phyloP scores from a whole-genome alignment of 2,113 vertebrate species.

The Chelonoidis abingdonii region DNA sequence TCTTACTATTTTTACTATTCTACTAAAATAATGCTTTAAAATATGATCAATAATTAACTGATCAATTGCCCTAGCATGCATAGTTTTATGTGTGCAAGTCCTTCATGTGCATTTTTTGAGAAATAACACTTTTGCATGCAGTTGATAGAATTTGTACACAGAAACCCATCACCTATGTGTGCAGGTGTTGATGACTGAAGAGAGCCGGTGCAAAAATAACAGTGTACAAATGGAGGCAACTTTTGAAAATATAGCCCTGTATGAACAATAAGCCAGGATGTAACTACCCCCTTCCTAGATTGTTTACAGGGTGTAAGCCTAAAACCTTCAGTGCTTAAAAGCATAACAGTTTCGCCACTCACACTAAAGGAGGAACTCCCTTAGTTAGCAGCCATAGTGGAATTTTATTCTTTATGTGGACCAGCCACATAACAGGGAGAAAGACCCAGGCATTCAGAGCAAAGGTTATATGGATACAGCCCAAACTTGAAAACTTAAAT shows the following conservation, averaged over 20 bases:
- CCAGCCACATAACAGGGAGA: accelerated
- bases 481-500: background rate
- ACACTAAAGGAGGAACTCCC: background rate
- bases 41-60: background rate
- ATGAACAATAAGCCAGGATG: background rate
- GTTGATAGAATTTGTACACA: background rate
- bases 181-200: background rate
- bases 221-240: background rate
- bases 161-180: background rate
- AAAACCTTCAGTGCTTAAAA: background rate
- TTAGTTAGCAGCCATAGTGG: background rate
- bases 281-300: background rate
- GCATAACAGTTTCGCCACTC: background rate
- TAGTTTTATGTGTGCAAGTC: background rate
- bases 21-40: background rate
- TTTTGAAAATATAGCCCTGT: background rate
- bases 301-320: background rate
- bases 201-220: background rate
- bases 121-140: background rate
- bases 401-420: background rate
- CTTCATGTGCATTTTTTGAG: background rate
- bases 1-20: background rate
- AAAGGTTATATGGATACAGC: accelerated
- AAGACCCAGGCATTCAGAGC: background rate
- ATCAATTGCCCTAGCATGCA: background rate